Evolutionary conservation across 2,797 vertebrate species (phyloP), one percentile per base, ranked within the genome.

Genomic region (Nyctalus aviator): DNA sequence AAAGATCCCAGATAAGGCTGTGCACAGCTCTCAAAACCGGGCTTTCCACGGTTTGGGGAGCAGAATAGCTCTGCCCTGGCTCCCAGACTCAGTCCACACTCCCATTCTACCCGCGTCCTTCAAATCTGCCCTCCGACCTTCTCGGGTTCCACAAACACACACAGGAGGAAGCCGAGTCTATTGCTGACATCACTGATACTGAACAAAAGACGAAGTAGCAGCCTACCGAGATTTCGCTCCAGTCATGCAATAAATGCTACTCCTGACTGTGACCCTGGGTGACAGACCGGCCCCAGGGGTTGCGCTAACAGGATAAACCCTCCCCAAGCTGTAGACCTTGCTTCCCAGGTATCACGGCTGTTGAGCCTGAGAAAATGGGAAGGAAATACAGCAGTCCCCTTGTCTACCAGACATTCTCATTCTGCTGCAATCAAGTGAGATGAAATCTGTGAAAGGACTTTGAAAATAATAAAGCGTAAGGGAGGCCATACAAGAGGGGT

Each of bases 301-400:
- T 53, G 32, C 37, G 25, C 35, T n/a, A 41, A 55, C 3, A 53
- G 48, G 18, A 32, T 55, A 7, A 1, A 6, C 1, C 66, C 30
- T 94, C 83, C 8, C 35, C 37, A 62, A 14, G 41, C 11, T 4
- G 5, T 9, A 71, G 50, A 32, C 12, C 13, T 87, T 77, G 84
- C 20, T 81, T 92, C 48, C 37, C 25, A 48, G 68, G 59, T 71
- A 41, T 55, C 37, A 18, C 12, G 53, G 53, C 25, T 32, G 32
- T 30, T 62, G 62, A 82, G 27, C 23, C 25, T 21, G 55, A 95
- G 85, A 48, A 78, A 77, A 81, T 37, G n/a, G 35, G 94, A 64
- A 66, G 6, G 18, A 92, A 84, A 14, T 17, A 27, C 25, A 11
- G 8, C 2, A 6, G 25, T 64, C 30, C 18, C 37, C 32, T 41